Conservation (phyloP, 2,888 invertebrate species). For the Cabera pusaria region DNA sequence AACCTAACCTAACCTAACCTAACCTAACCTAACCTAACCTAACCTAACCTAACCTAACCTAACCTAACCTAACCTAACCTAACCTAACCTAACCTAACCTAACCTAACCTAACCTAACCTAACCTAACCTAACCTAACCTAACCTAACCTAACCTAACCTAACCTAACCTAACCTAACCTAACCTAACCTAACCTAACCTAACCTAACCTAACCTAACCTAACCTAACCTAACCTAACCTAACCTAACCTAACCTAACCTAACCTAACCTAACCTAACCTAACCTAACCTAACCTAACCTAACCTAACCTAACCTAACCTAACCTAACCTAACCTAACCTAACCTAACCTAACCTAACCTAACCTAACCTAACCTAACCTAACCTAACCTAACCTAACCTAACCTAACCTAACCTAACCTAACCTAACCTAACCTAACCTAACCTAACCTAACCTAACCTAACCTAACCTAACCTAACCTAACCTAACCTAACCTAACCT, state of each 20-base stretch:
- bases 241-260: constrained; percentile 31
- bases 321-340: constrained; percentile 28
- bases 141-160: constrained; percentile 26
- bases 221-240: constrained; percentile 31
- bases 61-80: constrained; percentile 1
- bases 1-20: constrained; percentile 3
- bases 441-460: constrained; percentile 28
- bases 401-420: constrained; percentile 30
- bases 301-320: constrained; percentile 29
- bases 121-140: constrained; percentile 27
- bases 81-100: constrained; percentile 19
- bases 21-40: constrained; percentile 3
- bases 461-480: constrained; percentile 31
- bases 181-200: constrained; percentile 29
- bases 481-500: constrained; percentile 29
- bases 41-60: constrained; percentile 3
- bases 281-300: constrained; percentile 29
- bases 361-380: constrained; percentile 29
- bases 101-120: constrained; percentile 28
- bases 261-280: constrained; percentile 29
- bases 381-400: constrained; percentile 30
- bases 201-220: constrained; percentile 30
- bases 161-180: constrained; percentile 28
- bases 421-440: constrained; percentile 30
- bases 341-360: constrained; percentile 29